Base-by-base conservation (phyloP, 2,113 vertebrate species). In the Callithrix jacchus region DNA sequence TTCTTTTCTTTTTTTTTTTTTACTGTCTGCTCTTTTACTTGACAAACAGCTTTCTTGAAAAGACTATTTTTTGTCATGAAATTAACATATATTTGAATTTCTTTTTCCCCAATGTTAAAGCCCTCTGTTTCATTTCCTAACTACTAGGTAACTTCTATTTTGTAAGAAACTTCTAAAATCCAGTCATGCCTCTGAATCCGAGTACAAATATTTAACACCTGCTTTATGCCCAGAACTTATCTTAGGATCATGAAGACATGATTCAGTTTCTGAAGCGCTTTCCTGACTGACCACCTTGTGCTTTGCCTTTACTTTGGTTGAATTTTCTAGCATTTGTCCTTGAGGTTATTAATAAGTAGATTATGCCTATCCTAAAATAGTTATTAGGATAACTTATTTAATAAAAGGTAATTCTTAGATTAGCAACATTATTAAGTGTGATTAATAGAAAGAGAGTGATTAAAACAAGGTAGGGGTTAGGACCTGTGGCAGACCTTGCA, bases 51-150 rank as follows among this genome's bases (percentile, higher is more conserved):
- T 76, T 12, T 77, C 8, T 45, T 93, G 32, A 47, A 89, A 58
- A 12, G 10, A 2, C 30, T 20, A 16, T 27, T n/a, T 56, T 82
- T 58, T 14, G 23, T 35, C 61, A 70, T 47, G n/a, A 93, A 30
- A 18, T 8, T 8, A 80, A 85, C 12, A 23, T 23, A 27, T 6
- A 21, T 27, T 30, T 5, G 17, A 54, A 82, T 77, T 77, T 86
- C 25, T n/a, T 61, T 84, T 37, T 12, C 5, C n/a, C 77, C 32
- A 71, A 6, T 23, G 12, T 96, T 94, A 91, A 96, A 90, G 96
- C 97, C 91, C 96, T 98, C 71, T 79, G 90, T 74, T 88, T 32
- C 20, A 23, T 45, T 88, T 88, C 40, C 92, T 96, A 88, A 12
- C 79, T 40, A 76, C 4, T 37, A 70, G 42, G 23, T 37, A 45